Evolutionary conservation across 2,113 vertebrate genomes (phyloP), one percentile per base, ranked within the genome.

Genomic region (Oostethus manadensis): DNA sequence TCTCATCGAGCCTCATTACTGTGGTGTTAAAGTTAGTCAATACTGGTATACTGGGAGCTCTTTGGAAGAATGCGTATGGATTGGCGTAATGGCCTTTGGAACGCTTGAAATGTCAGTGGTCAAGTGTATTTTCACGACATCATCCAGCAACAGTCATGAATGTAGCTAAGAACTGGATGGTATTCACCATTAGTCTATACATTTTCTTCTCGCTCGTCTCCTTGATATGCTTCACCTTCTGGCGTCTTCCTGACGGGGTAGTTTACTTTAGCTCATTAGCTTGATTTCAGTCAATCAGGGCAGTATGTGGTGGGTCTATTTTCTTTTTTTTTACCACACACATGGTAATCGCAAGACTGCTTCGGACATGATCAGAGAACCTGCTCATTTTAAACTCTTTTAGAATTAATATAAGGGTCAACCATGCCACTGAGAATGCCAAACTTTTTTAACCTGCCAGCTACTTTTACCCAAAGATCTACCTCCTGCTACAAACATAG

Each of bases 181-280:
- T 48, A 57, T 56, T 38, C 29, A 23, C 20, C 9, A 7, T 16
- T 58, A 17, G 43, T 14, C 42, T 15, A 15, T 4, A 56, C 44
- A 20, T 35, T 51, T 44, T 33, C 21, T 43, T 0, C 10, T 26
- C 44, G 14, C 0, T 49, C 20, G 46, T 43, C 46, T 55, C 51
- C n/a, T 49, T 48, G 10, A 35, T 13, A 2, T 51, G 18, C 20
- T 18, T 48, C 42, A 42, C 51, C 6, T 45, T 44, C 16, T 21
- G 16, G 8, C 2, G 0, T 8, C 35, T 16, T 59, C 1, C 17
- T 33, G 55, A 50, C 51, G 51, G 43, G 40, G 55, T 23, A 51
- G 44, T 4, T 69, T 20, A 33, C 35, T 53, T 63, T 44, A 73
- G 53, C 46, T 73, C 23, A 69, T 79, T 71, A 67, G 47, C 17